phyloP scores from a whole-genome alignment of 2,888 invertebrate species.

The Lithophane leautieri region DNA sequence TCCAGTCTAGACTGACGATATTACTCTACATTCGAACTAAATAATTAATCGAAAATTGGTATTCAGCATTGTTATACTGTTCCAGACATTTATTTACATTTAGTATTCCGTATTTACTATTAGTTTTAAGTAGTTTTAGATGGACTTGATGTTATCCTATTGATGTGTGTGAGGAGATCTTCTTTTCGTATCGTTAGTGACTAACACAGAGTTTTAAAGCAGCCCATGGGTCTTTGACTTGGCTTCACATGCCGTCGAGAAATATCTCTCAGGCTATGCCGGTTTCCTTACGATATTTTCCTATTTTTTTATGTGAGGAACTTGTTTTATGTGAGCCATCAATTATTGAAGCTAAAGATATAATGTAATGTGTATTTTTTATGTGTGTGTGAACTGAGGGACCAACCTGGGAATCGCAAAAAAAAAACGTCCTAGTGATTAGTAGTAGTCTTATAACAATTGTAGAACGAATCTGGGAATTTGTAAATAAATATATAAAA shows the following conservation, averaged over 20 bases:
- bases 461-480: too few relatives aligned
- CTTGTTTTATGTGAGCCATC: background rate
- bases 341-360: background rate
- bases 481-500: too few relatives aligned
- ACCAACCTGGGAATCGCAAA: too few relatives aligned
- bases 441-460: too few relatives aligned
- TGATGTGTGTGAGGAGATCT: background rate
- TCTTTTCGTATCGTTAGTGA: too few relatives aligned
- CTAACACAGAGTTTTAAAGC: too few relatives aligned
- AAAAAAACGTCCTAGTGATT: too few relatives aligned
- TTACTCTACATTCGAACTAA: conserved; percentile 4
- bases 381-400: too few relatives aligned
- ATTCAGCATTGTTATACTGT: conserved; percentile 3
- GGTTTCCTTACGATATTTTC: too few relatives aligned
- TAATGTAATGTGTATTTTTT: background rate
- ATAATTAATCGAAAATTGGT: conserved; percentile 26
- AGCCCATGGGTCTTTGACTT: too few relatives aligned
- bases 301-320: background rate
- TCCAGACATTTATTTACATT: conserved; percentile 21
- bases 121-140: background rate
- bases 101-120: conserved; percentile 20
- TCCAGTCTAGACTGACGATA: conserved; percentile 7
- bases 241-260: too few relatives aligned
- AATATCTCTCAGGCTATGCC: too few relatives aligned
- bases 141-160: background rate